Evolutionary conservation across 1,140 invertebrate species (phyloP).

Genomic region (Metopolophium dirhodum): DNA sequence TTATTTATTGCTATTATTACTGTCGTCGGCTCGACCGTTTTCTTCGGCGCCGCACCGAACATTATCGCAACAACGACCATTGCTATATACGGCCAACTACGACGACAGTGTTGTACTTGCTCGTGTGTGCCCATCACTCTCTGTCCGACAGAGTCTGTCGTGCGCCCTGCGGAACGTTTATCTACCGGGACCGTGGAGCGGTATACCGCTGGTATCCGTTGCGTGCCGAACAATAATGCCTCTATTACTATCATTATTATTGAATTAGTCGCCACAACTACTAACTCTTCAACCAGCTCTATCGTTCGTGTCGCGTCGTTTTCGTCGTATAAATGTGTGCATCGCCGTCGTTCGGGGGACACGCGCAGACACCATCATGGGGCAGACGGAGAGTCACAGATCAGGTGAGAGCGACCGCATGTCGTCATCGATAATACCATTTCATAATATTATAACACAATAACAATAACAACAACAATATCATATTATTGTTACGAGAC

Average conservation of each 20-base stretch:
- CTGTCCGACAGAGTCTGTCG: too few species aligned
- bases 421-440: background rate
- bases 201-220: too few species aligned
- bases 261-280: background rate
- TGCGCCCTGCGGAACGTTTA: background rate
- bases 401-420: background rate
- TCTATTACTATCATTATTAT: too few species aligned
- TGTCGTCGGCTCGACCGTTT: background rate
- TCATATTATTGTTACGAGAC: too few species aligned
- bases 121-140: too few species aligned
- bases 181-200: background rate
- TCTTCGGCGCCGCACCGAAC: background rate
- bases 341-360: background rate
- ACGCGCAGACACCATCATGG: background rate
- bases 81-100: background rate
- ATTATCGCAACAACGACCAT: background rate
- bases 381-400: constrained; percentile 12
- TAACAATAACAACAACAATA: too few species aligned
- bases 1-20: constrained; percentile 6
- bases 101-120: background rate
- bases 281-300: too few species aligned
- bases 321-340: background rate
- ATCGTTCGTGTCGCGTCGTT: background rate
- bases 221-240: too few species aligned
- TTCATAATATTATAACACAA: too few species aligned